phyloP scores from a whole-genome alignment of 1,140 invertebrate species.

The Pogonus chalceus region DNA sequence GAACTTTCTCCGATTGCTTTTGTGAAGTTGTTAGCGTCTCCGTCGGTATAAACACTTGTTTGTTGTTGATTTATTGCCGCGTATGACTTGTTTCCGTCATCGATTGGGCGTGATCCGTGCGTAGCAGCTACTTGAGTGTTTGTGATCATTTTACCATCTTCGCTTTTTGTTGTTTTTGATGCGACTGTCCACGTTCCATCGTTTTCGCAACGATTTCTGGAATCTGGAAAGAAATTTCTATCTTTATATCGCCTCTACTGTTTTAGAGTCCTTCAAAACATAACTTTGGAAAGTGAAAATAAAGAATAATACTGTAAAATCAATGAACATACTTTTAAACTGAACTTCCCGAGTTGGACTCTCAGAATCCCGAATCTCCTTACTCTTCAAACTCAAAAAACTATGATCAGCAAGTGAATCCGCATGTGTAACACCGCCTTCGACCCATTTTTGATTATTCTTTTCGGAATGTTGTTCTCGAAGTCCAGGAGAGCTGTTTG shows the following conservation, averaged over 20 bases:
- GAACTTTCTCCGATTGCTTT: conserved; percentile 44
- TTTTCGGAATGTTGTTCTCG: conserved; percentile 5
- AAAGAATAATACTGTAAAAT: too few relatives aligned
- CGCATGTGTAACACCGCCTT: conserved; percentile 39
- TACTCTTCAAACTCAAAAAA: conserved; percentile 62
- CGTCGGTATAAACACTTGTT: conserved; percentile 45
- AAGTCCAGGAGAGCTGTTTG: conserved; percentile 10
- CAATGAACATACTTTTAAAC: conserved; percentile 37
- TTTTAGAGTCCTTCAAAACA: too few relatives aligned
- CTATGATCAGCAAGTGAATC: conserved; percentile 61
- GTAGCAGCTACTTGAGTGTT: conserved; percentile 30
- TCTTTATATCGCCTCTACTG: too few relatives aligned
- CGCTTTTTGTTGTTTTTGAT: conserved; percentile 34
- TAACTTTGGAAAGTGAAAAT: too few relatives aligned
- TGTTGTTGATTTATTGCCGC: conserved; percentile 47
- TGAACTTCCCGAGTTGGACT: conserved; percentile 55
- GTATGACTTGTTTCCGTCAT: conserved; percentile 47
- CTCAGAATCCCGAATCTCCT: conserved; percentile 64
- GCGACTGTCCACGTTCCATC: conserved; percentile 39
- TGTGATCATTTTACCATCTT: conserved; percentile 37
- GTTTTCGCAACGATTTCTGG: conserved; percentile 10
- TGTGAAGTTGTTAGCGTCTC: conserved; percentile 50
- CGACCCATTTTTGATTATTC: neutral
- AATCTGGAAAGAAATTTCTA: neutral
- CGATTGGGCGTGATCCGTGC: conserved; percentile 44